Conservation (phyloP, 53 echinoderm and acorn worm species). For the Holothuria scabra region DNA sequence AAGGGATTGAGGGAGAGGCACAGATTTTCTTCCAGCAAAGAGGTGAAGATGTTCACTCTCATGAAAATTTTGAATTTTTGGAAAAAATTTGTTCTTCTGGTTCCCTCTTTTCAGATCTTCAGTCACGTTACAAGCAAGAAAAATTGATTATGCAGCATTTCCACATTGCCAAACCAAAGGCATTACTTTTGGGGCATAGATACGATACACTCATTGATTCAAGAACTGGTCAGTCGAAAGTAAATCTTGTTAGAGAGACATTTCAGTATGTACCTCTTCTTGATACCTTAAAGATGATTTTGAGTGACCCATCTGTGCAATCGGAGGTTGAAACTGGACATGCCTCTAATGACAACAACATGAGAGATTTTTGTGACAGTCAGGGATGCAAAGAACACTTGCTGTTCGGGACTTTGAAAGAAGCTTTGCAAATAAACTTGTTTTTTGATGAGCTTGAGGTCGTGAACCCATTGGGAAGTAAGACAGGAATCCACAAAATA, state of each 20-base stretch:
- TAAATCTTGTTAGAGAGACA: slow-evolving; percentile 30
- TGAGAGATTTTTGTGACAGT: slow-evolving; percentile 58
- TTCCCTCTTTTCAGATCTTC: slow-evolving; percentile 17
- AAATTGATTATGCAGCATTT: not conserved
- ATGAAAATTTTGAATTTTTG: slow-evolving; percentile 27
- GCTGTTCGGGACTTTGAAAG: not conserved
- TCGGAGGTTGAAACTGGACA: not conserved
- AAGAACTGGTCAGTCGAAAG: slow-evolving; percentile 1
- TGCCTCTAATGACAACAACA: not conserved
- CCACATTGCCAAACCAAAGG: slow-evolving; percentile 21
- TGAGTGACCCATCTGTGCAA: not conserved
- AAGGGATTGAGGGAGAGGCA: not conserved
- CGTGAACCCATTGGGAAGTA: slow-evolving; percentile 62
- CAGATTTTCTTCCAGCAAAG: not conserved
- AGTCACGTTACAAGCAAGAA: slow-evolving; percentile 25
- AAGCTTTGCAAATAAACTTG: slow-evolving; percentile 45
- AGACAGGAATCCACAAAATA: slow-evolving; percentile 57
- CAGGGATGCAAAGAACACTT: slow-evolving; percentile 26
- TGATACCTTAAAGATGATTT: slow-evolving; percentile 18
- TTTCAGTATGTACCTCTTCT: slow-evolving; percentile 48
- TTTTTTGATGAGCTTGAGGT: slow-evolving; percentile 67
- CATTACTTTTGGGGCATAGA: slow-evolving; percentile 12
- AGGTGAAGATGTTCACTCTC: slow-evolving; percentile 2
- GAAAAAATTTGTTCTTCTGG: not conserved
- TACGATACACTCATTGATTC: slow-evolving; percentile 5